Base-by-base conservation (phyloP, 2,113 vertebrate genomes). In the Gnathonemus longibarbis region DNA sequence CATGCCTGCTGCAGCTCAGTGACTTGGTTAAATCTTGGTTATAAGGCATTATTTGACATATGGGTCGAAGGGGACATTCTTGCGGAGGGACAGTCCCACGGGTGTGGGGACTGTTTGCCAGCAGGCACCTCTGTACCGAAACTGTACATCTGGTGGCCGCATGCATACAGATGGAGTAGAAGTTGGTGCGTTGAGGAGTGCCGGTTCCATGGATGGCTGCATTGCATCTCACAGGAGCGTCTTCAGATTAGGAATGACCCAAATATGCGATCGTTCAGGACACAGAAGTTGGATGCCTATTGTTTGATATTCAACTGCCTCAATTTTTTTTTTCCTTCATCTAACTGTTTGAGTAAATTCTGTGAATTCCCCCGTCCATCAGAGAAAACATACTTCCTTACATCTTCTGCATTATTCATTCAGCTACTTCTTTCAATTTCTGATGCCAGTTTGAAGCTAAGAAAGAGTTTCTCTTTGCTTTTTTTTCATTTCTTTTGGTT, bases 341-440 rank as follows among this genome's bases (percentile, higher is more conserved):
- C 39, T 90, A 45, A 74, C 87, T 88, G 52, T 42, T 53, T 56
- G 66, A 62, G 87, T 88, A 91, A 45, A 13, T 35, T 11, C 83
- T 91, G 90, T 87, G 88, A 91, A 91, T 90, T 91, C 84, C 90
- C 90, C 90, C 17, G 15, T 62, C 85, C 17, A 46, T 13, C 48
- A 88, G 62, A 91, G 42, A 80, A 80, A 45, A 89, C 48, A 83
- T 24, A 88, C 62, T 88, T 56, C 62, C 62, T 70, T 53, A 70
- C 46, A 49, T 50, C 84, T 88, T 56, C 39, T 89, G 42, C 66
- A 46, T 84, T 50, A 90, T 84, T 88, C 90, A 90, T 88, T 62
- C 90, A 88, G 62, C 70, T 27, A 31, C 50, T 58, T 88, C 35
- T 90, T 84, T 83, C 49, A 62, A 27, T 49, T 88, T 90, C 62